Evolutionary conservation across 1,140 invertebrate genomes (phyloP).

Genomic region (Aphelenchoides fujianensis): DNA sequence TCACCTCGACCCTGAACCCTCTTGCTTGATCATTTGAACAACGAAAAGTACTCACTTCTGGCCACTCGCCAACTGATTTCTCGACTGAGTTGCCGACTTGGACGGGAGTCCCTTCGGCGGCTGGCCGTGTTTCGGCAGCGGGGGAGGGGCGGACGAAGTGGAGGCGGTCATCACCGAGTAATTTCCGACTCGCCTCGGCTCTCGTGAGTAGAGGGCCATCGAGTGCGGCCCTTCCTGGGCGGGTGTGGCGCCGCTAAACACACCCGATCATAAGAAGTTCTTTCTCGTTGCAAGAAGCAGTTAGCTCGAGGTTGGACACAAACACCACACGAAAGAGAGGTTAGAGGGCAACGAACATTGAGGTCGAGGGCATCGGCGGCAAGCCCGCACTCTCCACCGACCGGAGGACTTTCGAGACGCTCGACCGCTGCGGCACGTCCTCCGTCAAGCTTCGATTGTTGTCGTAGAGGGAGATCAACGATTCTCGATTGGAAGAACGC

Average conservation of each 20-base stretch:
- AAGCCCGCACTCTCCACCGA: constrained; percentile 9
- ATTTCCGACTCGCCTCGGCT: constrained; percentile 40
- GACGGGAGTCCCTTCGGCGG: neutral
- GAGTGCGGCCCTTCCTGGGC: constrained; percentile 31
- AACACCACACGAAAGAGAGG: neutral
- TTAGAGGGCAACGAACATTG: constrained; percentile 27
- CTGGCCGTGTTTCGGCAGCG: neutral
- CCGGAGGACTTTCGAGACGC: constrained; percentile 16
- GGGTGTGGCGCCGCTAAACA: constrained; percentile 5
- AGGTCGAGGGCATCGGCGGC: constrained; percentile 20
- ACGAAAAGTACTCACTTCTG: neutral
- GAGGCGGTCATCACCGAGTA: neutral
- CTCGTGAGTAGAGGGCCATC: constrained; percentile 37
- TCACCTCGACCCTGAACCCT: constrained; percentile 22
- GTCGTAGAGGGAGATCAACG: constrained; percentile 39
- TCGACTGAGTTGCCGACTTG: neutral
- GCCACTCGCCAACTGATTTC: neutral
- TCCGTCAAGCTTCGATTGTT: constrained; percentile 9
- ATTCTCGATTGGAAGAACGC: constrained; percentile 29
- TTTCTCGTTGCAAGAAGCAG: no score
- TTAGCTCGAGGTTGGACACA: no score
- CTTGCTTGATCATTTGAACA: constrained; percentile 13
- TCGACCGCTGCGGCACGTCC: constrained; percentile 7
- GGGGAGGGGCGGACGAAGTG: neutral
- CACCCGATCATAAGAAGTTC: neutral